Conservation (phyloP, 2,113 vertebrate genomes). For the Melanostigma gelatinosum region DNA sequence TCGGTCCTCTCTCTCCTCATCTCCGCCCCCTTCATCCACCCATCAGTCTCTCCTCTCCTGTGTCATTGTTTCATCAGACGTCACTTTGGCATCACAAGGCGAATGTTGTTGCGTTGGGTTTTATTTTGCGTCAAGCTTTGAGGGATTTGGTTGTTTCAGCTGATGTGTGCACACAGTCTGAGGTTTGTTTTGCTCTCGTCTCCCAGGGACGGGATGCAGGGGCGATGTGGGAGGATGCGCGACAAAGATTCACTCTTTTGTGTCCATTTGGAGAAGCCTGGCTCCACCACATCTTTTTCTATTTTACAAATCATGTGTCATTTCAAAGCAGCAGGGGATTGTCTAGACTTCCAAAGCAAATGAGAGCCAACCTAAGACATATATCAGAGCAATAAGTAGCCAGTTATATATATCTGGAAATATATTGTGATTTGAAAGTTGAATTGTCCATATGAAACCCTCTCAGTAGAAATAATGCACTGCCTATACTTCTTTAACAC, state of each 20-base stretch:
- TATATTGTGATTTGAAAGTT: background rate
- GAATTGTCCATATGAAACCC: background rate
- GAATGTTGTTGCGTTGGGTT: background rate
- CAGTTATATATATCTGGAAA: background rate
- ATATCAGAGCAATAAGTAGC: background rate
- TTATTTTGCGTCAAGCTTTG: conserved; percentile 50
- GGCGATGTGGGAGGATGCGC: conserved; percentile 1
- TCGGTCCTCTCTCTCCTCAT: conserved; percentile 43
- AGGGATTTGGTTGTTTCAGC: conserved; percentile 34
- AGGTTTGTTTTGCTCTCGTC: conserved; percentile 7
- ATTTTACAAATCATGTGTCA: background rate
- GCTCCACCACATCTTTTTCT: background rate
- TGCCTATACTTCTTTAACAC: too few species aligned
- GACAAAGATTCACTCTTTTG: background rate
- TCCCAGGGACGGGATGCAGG: conserved; percentile 5
- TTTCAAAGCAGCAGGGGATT: conserved; percentile 10
- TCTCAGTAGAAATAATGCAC: background rate
- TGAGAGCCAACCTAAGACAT: background rate
- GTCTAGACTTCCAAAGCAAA: background rate
- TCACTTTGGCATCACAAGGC: conserved; percentile 61
- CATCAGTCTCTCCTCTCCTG: background rate
- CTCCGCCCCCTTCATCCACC: conserved; percentile 27
- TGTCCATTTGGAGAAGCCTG: conserved; percentile 6
- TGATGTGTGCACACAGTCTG: background rate
- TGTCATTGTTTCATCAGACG: conserved; percentile 60